These are phyloP conservation scores for Rhinatrema bivittatum DNA, from an alignment of 2,797 vertebrate species.

Conservation along the genomic window DNA sequence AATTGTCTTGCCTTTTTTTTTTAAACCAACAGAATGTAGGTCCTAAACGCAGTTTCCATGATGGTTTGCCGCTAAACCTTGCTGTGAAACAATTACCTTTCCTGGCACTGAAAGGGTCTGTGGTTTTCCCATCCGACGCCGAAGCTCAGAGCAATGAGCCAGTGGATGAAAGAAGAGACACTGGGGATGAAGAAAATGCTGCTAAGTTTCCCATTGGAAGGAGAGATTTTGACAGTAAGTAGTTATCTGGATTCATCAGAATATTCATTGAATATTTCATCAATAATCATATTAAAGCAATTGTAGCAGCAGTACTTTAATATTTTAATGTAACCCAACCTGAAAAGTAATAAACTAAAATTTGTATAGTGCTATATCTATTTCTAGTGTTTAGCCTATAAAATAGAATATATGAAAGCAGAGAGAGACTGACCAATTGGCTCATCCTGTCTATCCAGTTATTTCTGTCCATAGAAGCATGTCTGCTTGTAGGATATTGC, in stretches of 20 bases:
- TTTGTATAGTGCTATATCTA: no score
- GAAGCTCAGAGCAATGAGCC: conserved; percentile 49
- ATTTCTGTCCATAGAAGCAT: no score
- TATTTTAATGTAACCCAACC: no score
- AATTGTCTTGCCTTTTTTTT: conserved; percentile 24
- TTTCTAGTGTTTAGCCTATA: no score
- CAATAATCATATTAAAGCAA: no score
- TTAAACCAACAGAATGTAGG: conserved; percentile 38
- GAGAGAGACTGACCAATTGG: no score
- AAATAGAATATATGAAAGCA: no score
- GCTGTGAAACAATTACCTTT: conserved; percentile 44
- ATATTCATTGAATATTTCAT: no score
- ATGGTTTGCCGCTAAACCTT: conserved; percentile 37
- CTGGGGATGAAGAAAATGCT: conserved; percentile 54
- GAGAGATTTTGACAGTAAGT: conserved; percentile 79
- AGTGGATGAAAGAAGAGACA: conserved; percentile 63
- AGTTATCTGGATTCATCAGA: conserved; percentile 13
- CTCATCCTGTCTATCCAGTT: no score
- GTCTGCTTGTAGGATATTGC: no score
- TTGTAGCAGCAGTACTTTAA: no score
- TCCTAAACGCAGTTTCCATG: conserved; percentile 35
- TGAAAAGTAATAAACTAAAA: no score
- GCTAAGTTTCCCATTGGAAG: conserved; percentile 62
- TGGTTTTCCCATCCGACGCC: conserved; percentile 46
- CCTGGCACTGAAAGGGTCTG: conserved; percentile 45